Base-by-base conservation (phyloP, 2,888 invertebrate species). In the Incurvaria masculella region DNA sequence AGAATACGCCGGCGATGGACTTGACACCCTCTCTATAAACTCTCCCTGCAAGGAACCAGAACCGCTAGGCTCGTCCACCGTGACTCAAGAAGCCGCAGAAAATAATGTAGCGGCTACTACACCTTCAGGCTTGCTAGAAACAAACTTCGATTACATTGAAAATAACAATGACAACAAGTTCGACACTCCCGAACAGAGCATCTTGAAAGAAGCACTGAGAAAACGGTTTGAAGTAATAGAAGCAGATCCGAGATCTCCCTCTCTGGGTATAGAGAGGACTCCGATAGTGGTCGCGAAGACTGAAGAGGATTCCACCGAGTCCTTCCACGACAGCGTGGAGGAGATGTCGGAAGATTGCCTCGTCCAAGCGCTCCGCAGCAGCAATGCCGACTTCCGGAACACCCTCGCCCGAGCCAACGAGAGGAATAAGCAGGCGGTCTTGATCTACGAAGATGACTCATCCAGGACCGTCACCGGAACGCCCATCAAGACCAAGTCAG, bases 91-190 rank as follows among this genome's bases (percentile, higher is more conserved):
- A 49, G 65, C 65, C 17, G 65, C 72, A 57, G 68, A 74, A 61
- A 61, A 65, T 47, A 61, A 71, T 55, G 69, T 65, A 45, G 66
- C 61, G 33, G 61, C 58, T 53, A 59, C 65, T 41, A 76, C 76
- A 51, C 70, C 74, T 41, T 68, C 68, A 20, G 69, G 68, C 40
- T 62, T 84, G 33, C 62, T 84, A 52, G 84, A 84, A 68, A 84
- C 84, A 18, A 82, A 84, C 63, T 79, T 84, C 65, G 84, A 84
- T 56, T 84, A 70, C 66, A 61, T 80, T 26, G 83, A 82, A 61
- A 64, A 72, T 46, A 19, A 62, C 40, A 53, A 55, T 55, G 63
- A 68, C 11, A 61, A 58, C 52, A 58, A 60, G 58, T 62, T 64
- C 54, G 64, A 66, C 44, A 66, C 57, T 54, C 57, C 18, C 14